Evolutionary conservation across 2,113 vertebrate species (phyloP).

Genomic region (Pantherophis guttatus): DNA sequence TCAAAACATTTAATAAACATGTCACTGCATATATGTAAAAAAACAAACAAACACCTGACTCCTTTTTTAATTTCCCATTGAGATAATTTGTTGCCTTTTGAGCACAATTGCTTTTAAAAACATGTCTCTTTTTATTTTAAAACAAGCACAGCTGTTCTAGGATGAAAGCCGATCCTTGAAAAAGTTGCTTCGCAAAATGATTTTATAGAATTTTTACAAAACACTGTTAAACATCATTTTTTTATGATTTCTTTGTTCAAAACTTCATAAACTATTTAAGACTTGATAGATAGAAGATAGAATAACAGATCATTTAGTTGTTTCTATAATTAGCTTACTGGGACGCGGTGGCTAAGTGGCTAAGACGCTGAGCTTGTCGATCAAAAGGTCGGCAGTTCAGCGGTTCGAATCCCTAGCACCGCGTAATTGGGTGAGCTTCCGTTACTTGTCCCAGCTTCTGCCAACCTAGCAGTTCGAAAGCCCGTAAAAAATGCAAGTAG

Average conservation of each 20-base stretch:
- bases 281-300: too few species aligned
- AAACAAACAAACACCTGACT: neutral
- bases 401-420: too few species aligned
- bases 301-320: neutral
- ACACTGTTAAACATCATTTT: neutral
- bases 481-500: too few species aligned
- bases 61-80: neutral
- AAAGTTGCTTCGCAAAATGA: neutral
- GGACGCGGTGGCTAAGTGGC: too few species aligned
- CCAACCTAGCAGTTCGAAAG: too few species aligned
- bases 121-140: neutral
- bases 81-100: neutral
- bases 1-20: neutral
- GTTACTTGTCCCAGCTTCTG: too few species aligned
- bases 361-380: too few species aligned
- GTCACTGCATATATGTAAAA: neutral
- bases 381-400: too few species aligned
- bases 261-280: neutral
- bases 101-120: neutral
- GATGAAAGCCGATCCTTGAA: neutral
- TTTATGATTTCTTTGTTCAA: neutral
- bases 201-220: neutral
- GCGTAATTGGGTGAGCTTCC: too few species aligned
- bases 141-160: neutral
- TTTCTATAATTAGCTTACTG: neutral